Base-by-base conservation (phyloP, 2,113 vertebrate genomes). In the Tetraodon nigroviridis region DNA sequence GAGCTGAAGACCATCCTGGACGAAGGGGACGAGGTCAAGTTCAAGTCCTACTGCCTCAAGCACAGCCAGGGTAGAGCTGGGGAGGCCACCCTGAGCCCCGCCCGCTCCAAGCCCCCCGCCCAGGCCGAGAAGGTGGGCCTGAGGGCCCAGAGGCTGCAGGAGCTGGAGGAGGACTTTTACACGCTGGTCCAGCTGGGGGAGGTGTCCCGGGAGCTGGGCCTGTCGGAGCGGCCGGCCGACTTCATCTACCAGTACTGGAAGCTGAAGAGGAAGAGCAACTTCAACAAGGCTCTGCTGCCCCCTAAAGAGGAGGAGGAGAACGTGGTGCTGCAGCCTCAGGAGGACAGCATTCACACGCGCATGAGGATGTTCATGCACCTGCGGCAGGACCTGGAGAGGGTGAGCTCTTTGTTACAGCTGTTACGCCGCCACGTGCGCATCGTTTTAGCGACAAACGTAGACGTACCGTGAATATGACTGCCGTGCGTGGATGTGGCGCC, bases 301-400 rank as follows among this genome's bases (percentile, higher is more conserved):
- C 96, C 95, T 64, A 94, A 91, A 80, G 93, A 95, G 73, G 94
- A 93, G 40, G 95, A 96, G 85, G 93, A 94, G 87, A 94, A 93
- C 80, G 84, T 92, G 69, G 89, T 95, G 68, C 87, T 93, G 73
- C 92, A 94, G 79, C 96, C 95, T 18, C 94, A 95, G 81, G 94
- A 96, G 85, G 94, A 98, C 84, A 96, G 90, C 84, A 94, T 98
- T 83, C 95, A 98, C 76, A 96, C 94, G 41, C 93, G 97, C 71
- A 97, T 98, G 94, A 91, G 94, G 72, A 99, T 98, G 97, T 99
- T 99, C 81, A 98, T 99, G 96, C 95, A 98, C 67, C 92, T 99
- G 56, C 91, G 96, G 1, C 96, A 99, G 84, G 97, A 99, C 83
- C 84, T 99, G 65, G 97, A 99, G 73, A 92, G 97, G 93, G 97